A percentile compares a stretch with the other conserved stretches of the same genome.
These are phyloP conservation scores for rabbit (Oryctolagus cuniculus) DNA, from an alignment of 2,113 vertebrate genomes.

Conservation along the genomic window DNA sequence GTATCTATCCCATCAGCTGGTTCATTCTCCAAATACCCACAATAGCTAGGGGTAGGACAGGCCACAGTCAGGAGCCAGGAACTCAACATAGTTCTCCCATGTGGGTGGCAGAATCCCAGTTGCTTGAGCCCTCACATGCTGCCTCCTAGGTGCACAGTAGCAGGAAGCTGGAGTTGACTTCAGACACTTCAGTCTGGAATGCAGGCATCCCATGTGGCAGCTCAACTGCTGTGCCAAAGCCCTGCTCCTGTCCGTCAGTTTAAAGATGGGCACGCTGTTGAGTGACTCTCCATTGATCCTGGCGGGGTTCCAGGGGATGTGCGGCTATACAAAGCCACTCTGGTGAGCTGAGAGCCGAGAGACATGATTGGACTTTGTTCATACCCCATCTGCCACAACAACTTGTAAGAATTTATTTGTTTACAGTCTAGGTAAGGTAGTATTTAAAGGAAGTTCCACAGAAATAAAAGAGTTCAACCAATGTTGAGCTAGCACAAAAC, in stretches of 20 bases:
- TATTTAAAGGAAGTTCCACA: neutral
- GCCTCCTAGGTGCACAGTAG: no score
- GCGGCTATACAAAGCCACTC: neutral
- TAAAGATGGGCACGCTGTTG: neutral
- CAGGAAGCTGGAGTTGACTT: no score
- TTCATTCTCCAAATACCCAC: no score
- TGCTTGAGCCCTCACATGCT: no score
- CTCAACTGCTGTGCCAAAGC: no score
- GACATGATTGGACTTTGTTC: neutral
- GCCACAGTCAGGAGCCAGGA: no score
- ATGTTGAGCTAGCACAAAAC: neutral
- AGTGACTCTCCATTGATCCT: neutral
- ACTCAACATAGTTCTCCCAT: no score
- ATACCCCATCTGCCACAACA: neutral
- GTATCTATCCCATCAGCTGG: no score
- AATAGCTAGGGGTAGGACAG: no score
- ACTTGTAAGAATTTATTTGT: neutral
- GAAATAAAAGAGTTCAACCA: neutral
- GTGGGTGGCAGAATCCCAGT: no score
- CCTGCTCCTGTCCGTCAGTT: neutral
- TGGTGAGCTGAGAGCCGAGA: neutral
- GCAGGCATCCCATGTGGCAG: no score
- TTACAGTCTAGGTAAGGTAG: constrained; percentile 3
- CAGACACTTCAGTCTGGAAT: no score
- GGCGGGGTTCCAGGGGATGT: neutral